phyloP scores from a whole-genome alignment of 2,888 invertebrate genomes.

The Hydropsyche betteni region DNA sequence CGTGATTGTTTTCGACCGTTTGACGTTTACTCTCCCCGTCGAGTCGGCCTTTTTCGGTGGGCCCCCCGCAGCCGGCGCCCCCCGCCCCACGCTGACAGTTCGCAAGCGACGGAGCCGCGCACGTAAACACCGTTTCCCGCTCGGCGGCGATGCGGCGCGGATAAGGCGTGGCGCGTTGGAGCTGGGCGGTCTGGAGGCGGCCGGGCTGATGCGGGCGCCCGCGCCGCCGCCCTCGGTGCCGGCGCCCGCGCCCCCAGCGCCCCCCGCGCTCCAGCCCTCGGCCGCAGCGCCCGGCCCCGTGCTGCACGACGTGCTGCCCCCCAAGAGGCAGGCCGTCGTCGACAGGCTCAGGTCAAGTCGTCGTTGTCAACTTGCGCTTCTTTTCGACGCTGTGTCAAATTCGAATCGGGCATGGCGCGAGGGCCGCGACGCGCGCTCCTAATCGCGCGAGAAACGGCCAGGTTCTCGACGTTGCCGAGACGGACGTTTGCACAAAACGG shows the following conservation, averaged over 20 bases:
- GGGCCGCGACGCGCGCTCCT: no score
- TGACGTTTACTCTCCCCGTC: neutral
- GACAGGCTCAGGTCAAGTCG: slow-evolving; percentile 83
- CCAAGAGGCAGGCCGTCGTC: slow-evolving; percentile 85
- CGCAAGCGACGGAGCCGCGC: neutral
- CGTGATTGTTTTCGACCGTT: neutral
- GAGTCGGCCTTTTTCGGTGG: no score
- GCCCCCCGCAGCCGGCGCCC: neutral
- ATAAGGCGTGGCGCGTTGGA: slow-evolving; percentile 38
- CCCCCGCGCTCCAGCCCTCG: slow-evolving; percentile 61
- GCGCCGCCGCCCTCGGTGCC: slow-evolving; percentile 61
- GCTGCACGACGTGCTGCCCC: slow-evolving; percentile 73
- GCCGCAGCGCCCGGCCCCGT: slow-evolving; percentile 63
- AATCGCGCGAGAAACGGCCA: no score
- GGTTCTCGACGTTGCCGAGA: no score
- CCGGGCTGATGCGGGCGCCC: slow-evolving; percentile 49
- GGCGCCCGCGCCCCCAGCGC: slow-evolving; percentile 71
- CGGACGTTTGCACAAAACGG: no score
- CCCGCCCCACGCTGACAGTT: neutral
- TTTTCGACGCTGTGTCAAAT: no score
- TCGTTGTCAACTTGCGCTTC: no score
- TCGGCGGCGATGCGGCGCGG: slow-evolving; percentile 13
- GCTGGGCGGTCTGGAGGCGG: slow-evolving; percentile 50
- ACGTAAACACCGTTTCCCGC: neutral
- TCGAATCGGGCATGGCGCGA: no score